Evolutionary conservation across 2,888 invertebrate genomes (phyloP).

Genomic region (Eulithis prunata): DNA sequence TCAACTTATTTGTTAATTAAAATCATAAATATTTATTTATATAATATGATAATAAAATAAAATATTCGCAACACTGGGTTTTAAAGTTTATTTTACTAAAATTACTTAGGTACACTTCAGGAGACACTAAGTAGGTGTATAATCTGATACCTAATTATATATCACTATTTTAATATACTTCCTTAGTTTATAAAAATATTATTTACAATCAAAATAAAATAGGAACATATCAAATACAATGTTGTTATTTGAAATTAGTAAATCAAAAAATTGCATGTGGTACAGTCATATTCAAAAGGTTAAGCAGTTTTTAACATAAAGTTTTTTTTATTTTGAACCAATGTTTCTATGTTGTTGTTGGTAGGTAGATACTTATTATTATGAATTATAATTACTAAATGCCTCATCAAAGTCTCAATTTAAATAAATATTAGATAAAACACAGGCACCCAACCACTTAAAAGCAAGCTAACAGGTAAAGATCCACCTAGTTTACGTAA

Average conservation of each 20-base stretch:
- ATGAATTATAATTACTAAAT: conserved; percentile 21
- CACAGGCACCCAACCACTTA: not conserved
- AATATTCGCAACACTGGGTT: not conserved
- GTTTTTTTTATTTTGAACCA: not conserved
- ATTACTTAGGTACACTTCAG: conserved; percentile 18
- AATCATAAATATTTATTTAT: not conserved
- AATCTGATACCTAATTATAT: not conserved
- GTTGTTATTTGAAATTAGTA: not conserved
- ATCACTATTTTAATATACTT: not conserved
- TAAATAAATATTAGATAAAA: conserved; percentile 19
- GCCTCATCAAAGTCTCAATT: conserved; percentile 18
- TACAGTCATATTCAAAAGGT: conserved; percentile 14
- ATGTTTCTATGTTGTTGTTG: too few species aligned
- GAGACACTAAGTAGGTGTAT: conserved; percentile 5
- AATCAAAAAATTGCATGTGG: not conserved
- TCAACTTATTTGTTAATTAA: not conserved
- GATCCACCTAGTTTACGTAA: not conserved
- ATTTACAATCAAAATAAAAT: conserved; percentile 23
- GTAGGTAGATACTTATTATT: conserved; percentile 7
- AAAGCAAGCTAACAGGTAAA: not conserved
- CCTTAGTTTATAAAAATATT: not conserved
- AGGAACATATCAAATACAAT: conserved; percentile 22
- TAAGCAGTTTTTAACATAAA: conserved; percentile 7
- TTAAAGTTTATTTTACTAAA: conserved; percentile 5
- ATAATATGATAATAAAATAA: conserved; percentile 7